Evolutionary conservation across 2,888 invertebrate species (phyloP).

Genomic region (Sinopyrophorus schimmeli): DNA sequence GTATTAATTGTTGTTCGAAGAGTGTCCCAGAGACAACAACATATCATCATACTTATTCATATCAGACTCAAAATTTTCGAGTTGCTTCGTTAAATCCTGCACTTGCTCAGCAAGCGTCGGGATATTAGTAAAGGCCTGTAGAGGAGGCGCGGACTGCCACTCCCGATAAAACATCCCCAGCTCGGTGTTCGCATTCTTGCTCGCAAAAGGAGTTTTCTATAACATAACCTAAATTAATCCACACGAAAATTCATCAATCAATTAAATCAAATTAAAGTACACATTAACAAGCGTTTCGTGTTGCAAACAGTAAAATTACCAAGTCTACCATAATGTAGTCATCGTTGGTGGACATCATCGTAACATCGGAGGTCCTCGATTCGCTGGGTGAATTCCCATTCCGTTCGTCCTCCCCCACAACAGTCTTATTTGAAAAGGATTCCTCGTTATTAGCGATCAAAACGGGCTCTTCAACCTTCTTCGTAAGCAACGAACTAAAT

Average conservation of each 20-base stretch:
- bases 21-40: conserved; percentile 70
- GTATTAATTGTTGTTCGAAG: conserved; percentile 60
- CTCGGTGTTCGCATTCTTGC: conserved; percentile 71
- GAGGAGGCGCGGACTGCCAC: conserved; percentile 68
- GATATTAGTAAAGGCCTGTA: conserved; percentile 46
- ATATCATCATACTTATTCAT: conserved; percentile 77
- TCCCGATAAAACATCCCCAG: conserved; percentile 79
- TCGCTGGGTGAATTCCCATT: conserved; percentile 51
- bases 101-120: conserved; percentile 63
- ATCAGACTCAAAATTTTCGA: conserved; percentile 75
- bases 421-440: conserved; percentile 1
- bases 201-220: conserved; percentile 81
- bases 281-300: too few relatives aligned
- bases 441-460: conserved; percentile 5
- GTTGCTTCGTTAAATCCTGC: conserved; percentile 67
- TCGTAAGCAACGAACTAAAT: conserved; percentile 62
- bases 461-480: conserved; percentile 39
- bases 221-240: conserved; percentile 42
- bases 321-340: conserved; percentile 74
- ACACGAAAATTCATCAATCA: too few relatives aligned
- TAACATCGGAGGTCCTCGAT: conserved; percentile 56
- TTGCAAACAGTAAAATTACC: too few relatives aligned
- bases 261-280: too few relatives aligned
- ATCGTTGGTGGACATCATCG: conserved; percentile 61
- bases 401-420: conserved; percentile 43